Evolutionary conservation across 2,113 vertebrate species (phyloP).

Genomic region (Megaptera novaeangliae): DNA sequence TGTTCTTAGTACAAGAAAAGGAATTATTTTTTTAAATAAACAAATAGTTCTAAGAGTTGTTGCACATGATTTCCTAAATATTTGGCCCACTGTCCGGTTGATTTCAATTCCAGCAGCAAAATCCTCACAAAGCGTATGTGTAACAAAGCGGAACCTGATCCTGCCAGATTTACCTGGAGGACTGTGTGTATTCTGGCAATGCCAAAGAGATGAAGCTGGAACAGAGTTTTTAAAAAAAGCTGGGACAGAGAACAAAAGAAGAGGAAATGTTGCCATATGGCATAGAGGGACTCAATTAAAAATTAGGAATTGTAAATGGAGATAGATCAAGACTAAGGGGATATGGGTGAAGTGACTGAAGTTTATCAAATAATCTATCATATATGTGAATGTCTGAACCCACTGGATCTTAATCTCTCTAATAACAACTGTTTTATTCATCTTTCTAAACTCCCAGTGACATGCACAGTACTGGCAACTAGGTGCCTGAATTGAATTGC

Average conservation of each 20-base stretch:
- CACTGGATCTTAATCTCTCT: neutral
- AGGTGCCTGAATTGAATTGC: neutral
- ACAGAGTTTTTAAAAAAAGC: neutral
- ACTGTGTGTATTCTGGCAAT: neutral
- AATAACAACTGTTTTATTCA: neutral
- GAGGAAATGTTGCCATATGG: conserved; percentile 47
- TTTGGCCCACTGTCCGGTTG: neutral
- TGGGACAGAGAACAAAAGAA: conserved; percentile 41
- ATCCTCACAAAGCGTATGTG: neutral
- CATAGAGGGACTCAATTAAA: neutral
- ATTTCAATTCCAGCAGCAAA: neutral
- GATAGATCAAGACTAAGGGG: neutral
- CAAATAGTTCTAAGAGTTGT: neutral
- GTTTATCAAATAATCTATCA: neutral
- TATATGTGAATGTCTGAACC: neutral
- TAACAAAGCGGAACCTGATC: neutral
- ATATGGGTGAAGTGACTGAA: neutral
- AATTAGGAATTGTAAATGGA: conserved; percentile 1
- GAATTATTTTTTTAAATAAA: neutral
- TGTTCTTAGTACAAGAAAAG: neutral
- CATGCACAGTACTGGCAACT: neutral
- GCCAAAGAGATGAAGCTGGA: neutral
- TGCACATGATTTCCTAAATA: neutral
- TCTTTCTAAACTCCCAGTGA: neutral
- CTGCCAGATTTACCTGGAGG: conserved; percentile 35